phyloP scores from a whole-genome alignment of 2,113 vertebrate species.

The Mesembrinibis cayennensis region DNA sequence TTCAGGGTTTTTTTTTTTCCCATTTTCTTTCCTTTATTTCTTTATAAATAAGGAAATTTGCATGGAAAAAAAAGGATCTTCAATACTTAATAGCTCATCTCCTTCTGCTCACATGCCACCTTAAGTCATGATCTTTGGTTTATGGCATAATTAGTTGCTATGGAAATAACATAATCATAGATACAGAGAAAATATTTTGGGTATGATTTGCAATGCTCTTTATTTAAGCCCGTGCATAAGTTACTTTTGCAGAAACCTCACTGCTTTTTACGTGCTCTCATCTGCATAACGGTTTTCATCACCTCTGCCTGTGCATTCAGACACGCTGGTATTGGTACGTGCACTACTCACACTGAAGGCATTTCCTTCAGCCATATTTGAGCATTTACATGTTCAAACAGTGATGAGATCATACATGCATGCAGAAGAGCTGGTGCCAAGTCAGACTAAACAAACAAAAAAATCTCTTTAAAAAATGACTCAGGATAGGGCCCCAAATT shows the following conservation, averaged over 20 bases:
- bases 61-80: neutral
- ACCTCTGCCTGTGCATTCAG: neutral
- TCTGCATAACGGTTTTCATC: neutral
- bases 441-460: neutral
- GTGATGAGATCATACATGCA: neutral
- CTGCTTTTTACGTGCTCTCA: neutral
- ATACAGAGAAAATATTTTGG: constrained; percentile 4
- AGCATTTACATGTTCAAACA: neutral
- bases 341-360: neutral
- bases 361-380: neutral
- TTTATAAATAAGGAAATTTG: constrained; percentile 20
- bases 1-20: neutral
- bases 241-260: neutral
- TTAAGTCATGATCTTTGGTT: constrained; percentile 60
- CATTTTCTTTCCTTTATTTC: neutral
- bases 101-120: constrained; percentile 54
- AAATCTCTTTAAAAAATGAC: neutral
- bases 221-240: constrained; percentile 9
- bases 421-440: neutral
- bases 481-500: neutral
- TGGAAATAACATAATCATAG: constrained; percentile 48
- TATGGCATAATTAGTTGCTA: constrained; percentile 56
- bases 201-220: constrained; percentile 27
- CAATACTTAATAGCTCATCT: constrained; percentile 38
- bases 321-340: no score